phyloP scores from a whole-genome alignment of 2,113 vertebrate genomes.

The Gambusia affinis region DNA sequence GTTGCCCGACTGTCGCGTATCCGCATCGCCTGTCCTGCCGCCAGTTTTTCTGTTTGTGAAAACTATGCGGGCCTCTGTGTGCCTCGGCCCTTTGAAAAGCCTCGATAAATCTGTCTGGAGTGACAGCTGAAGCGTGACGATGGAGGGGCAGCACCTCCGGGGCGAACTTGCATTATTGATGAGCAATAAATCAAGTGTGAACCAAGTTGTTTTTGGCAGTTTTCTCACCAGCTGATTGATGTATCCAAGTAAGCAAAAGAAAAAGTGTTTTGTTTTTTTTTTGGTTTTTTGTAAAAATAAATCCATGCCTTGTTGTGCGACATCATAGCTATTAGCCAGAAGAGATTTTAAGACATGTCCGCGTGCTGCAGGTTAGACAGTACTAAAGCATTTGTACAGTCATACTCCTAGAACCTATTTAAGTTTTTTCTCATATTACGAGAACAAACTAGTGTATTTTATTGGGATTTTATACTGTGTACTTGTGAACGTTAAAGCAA shows the following conservation, averaged over 20 bases:
- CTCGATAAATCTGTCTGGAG: conserved; percentile 38
- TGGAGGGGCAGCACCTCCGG: conserved; percentile 34
- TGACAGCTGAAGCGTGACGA: conserved; percentile 29
- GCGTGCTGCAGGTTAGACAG: too few species aligned
- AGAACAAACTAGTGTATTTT: background rate
- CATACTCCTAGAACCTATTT: conserved; percentile 1
- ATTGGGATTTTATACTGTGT: background rate
- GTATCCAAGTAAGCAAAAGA: conserved; percentile 28
- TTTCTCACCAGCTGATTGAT: conserved; percentile 25
- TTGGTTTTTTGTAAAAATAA: background rate
- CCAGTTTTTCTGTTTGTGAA: conserved; percentile 12
- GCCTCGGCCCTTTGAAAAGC: background rate
- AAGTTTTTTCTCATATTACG: background rate
- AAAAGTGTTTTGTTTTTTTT: conserved; percentile 11
- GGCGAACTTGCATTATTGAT: conserved; percentile 68
- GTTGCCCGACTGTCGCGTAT: conserved; percentile 35
- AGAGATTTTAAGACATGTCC: conserved; percentile 12
- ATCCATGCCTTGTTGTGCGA: conserved; percentile 15
- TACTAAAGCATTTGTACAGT: background rate
- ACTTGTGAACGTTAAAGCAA: background rate
- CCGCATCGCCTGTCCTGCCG: conserved; percentile 40
- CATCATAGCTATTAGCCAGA: background rate
- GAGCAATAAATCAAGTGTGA: conserved; percentile 62
- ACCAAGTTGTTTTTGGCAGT: conserved; percentile 56
- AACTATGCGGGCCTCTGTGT: background rate